Base-by-base conservation (phyloP, 1,140 invertebrate species). In the Hylaeus anthracinus region DNA sequence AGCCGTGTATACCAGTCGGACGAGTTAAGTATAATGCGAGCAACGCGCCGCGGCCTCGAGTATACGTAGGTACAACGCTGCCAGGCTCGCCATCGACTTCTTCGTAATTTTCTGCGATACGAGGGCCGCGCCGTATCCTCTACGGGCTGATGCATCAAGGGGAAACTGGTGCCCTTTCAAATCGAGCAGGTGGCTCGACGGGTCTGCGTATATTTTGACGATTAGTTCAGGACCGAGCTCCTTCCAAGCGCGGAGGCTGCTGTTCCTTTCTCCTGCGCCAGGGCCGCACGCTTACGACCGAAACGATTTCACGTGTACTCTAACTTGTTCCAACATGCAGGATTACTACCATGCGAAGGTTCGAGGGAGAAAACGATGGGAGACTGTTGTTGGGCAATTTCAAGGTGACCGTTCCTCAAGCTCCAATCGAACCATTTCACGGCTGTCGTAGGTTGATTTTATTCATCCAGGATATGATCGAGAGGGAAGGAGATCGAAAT, bases 221-320 rank as follows among this genome's bases (percentile, higher is more conserved):
- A 89, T 90, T 90, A 90, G 90, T 84, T 85, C 83, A 86, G 87
- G 85, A 86, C 85, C 85, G 81, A 82, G 89, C 79, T 86, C 81
- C 86, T 86, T 85, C 84, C 85, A 86, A 77, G 82, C 63, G 78
- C 84, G 64, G 41, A 66, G 58, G 64, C 67, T 53, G 81, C 81
- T 69, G 81, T 66, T 74, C 84, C 84, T 83, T 86, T 83, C 69
- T 77, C 39, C 69, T 80, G 9, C 41, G 2, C 15, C 85, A 86
- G 85, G 85, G 81, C 81, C 84, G 85, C 81, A 73, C 26, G 26
- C 26, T 3, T 9, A 9, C 6, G 39, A 61, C 60, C 6, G 26
- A 1, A 9, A 9, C 60, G 26, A 37, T 37, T 26, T 9, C 9
- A 61, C 37, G 5, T 37, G 10, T 39, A 61, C 37, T 8, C 6